Evolutionary conservation across 1,140 invertebrate genomes (phyloP).

Genomic region (Ips nitidus): DNA sequence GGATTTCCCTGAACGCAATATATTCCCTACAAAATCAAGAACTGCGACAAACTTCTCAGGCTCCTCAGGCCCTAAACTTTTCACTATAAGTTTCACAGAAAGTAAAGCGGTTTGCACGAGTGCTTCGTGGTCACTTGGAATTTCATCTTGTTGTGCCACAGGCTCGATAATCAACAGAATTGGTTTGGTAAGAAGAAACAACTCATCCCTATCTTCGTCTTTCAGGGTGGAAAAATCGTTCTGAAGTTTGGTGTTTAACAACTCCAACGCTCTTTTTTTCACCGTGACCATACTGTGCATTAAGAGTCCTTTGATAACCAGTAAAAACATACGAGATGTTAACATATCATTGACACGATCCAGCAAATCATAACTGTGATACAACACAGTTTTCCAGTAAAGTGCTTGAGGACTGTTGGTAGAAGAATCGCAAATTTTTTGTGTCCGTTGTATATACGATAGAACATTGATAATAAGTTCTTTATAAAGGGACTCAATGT

Average conservation of each 20-base stretch:
- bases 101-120: constrained; percentile 80
- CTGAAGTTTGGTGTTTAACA: constrained; percentile 78
- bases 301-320: constrained; percentile 71
- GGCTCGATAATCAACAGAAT: constrained; percentile 65
- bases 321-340: constrained; percentile 73
- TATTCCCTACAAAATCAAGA: constrained; percentile 62
- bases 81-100: constrained; percentile 77
- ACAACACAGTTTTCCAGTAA: constrained; percentile 78
- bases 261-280: constrained; percentile 77
- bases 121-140: constrained; percentile 58
- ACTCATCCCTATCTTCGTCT: constrained; percentile 52
- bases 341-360: constrained; percentile 77
- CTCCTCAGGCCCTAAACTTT: constrained; percentile 64
- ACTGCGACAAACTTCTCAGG: constrained; percentile 67
- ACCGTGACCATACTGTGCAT: constrained; percentile 68
- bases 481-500: constrained; percentile 65
- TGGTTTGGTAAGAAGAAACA: constrained; percentile 62
- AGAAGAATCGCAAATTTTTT: constrained; percentile 58
- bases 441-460: constrained; percentile 65
- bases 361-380: constrained; percentile 75
- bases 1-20: constrained; percentile 61
- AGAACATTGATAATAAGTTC: constrained; percentile 68
- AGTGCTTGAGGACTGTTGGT: constrained; percentile 62
- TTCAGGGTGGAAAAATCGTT: constrained; percentile 64
- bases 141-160: constrained; percentile 54